Evolutionary conservation across 2,113 vertebrate genomes (phyloP), one percentile per base, ranked within the genome.

Genomic region (Struthio camelus): DNA sequence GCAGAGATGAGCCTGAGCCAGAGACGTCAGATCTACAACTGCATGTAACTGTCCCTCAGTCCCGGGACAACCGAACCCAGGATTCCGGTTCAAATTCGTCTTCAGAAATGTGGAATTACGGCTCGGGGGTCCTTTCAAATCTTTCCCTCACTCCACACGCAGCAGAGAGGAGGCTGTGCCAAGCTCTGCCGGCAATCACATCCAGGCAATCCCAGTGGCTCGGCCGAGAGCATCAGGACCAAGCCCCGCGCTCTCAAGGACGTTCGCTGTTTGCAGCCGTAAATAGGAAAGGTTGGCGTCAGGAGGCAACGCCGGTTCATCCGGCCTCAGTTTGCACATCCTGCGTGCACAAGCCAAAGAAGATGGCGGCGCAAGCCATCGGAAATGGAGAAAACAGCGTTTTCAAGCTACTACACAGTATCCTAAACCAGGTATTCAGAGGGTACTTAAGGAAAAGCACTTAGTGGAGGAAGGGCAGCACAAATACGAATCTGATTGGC

Each of bases 371-470:
- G 9, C 0, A 1, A 83, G 48, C 58, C 53, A 28, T 18, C 22
- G 25, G 54, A 58, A 53, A 53, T 0, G 8, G 40, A 40, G 54
- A 70, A 92, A 72, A 11, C 0, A 4, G 38, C 23, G 32, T 73
- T 70, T 65, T 42, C 70, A 53, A 59, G 46, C 1, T 0, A 24
- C 1, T 14, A 6, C 28, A 19, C 51, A 27, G 71, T 40, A 23
- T 15, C 70, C 28, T 15, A 0, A 7, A n/a, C 36, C 48, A 67
- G 66, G 66, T 3, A 62, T 67, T 48, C n/a, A 9, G 0, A 0
- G 85, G 71, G 48, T 17, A 10, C 23, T 2, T 25, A 6, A 0
- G 11, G 76, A 25, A 48, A 64, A n/a, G 69, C 46, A 50, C 2
- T 1, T 1, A 13, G 19, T 0, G 38, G 38, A 72, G 62, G n/a